Percentiles rank a stretch among this genome's conserved stretches.
These are phyloP conservation scores for Lepidonotus clava DNA, from an alignment of 2,888 invertebrate species.

Conservation along the genomic window DNA sequence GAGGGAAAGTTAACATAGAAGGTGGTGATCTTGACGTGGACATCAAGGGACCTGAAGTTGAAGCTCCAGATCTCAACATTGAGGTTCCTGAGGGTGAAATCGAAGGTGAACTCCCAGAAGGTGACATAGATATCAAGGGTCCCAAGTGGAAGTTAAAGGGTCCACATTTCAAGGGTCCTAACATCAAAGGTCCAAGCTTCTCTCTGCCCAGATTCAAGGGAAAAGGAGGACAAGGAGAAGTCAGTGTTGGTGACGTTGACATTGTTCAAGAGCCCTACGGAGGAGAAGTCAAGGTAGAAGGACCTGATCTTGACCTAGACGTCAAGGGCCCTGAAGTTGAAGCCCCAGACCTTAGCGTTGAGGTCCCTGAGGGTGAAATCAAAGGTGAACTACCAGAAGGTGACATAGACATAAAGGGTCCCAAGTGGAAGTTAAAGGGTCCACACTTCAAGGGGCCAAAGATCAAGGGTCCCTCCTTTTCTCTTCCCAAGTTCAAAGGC, in stretches of 20 bases:
- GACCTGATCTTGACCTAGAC: background rate
- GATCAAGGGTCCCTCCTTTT: slow-evolving; percentile 21
- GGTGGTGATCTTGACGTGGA: background rate
- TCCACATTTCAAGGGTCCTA: background rate
- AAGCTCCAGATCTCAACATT: background rate
- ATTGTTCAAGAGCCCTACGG: background rate
- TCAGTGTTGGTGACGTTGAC: slow-evolving; percentile 18
- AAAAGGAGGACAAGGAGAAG: background rate
- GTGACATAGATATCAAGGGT: background rate
- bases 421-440: background rate
- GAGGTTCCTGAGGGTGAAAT: background rate
- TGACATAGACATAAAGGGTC: background rate
- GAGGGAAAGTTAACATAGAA: slow-evolving; percentile 9
- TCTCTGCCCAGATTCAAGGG: background rate
- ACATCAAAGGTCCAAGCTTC: slow-evolving; percentile 4
- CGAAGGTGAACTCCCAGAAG: background rate
- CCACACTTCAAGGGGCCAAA: background rate
- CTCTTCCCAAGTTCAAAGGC: slow-evolving; percentile 13
- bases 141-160: background rate
- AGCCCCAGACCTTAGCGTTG: background rate
- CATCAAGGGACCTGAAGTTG: slow-evolving; percentile 19
- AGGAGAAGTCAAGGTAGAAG: background rate
- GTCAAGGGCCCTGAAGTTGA: background rate
- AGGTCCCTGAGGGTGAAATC: background rate
- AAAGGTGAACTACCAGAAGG: slow-evolving; percentile 15